Evolutionary conservation across 2,888 invertebrate genomes (phyloP).

Genomic region (Sphaerophoria taeniata): DNA sequence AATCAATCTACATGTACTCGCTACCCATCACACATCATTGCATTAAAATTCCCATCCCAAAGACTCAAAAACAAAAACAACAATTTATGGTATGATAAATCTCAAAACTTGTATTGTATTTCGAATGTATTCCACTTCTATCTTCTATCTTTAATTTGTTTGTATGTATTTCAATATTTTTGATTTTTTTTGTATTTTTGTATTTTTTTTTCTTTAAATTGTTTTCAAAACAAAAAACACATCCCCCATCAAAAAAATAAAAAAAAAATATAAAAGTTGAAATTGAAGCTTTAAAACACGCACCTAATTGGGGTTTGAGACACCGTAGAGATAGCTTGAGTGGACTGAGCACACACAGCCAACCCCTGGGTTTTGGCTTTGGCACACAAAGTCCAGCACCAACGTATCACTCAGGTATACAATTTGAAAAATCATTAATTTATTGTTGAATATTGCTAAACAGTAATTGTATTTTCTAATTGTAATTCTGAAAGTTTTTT

Average conservation of each 20-base stretch:
- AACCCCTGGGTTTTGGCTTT: slow-evolving; percentile 83
- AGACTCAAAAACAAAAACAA: slow-evolving; percentile 12
- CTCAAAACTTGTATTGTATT: not conserved
- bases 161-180: slow-evolving; percentile 51
- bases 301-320: slow-evolving; percentile 84
- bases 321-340: slow-evolving; percentile 84
- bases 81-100: slow-evolving; percentile 10
- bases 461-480: slow-evolving; percentile 16
- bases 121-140: slow-evolving; percentile 24
- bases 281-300: slow-evolving; percentile 85
- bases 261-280: slow-evolving; percentile 82
- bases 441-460: slow-evolving; percentile 64
- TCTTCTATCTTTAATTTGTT: slow-evolving; percentile 7
- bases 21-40: slow-evolving; percentile 32
- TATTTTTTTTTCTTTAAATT: slow-evolving; percentile 78
- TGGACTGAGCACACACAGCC: slow-evolving; percentile 83
- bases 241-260: slow-evolving; percentile 3
- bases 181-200: slow-evolving; percentile 71
- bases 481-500: not conserved
- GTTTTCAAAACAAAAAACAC: slow-evolving; percentile 24
- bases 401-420: slow-evolving; percentile 83
- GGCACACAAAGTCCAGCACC: slow-evolving; percentile 83
- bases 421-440: not conserved
- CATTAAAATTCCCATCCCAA: slow-evolving; percentile 32
- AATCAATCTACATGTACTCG: slow-evolving; percentile 40